Base-by-base conservation (phyloP, 2,888 invertebrate species). In the Acronicta leporina region DNA sequence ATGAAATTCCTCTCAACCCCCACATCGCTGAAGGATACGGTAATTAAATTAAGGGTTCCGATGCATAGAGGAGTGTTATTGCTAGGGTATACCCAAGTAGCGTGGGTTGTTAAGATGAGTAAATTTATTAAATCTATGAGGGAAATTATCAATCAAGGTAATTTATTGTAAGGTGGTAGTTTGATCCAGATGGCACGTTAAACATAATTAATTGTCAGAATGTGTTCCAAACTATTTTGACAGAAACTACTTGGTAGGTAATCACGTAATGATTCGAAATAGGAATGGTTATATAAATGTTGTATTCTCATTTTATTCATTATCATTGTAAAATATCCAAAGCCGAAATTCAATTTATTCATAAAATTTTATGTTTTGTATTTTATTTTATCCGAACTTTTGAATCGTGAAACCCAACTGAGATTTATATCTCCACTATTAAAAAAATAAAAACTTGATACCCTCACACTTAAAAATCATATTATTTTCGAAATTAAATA, bases 1-100 rank as follows among this genome's bases (percentile, higher is more conserved):
- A 79, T 79, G 72, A 79, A 77, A 79, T 79, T 79, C 79, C 76
- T 49, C 38, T 27, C 45, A 61, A 60, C 54, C 60, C 57, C 60
- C 61, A 66, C 69, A 55, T 59, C 61, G 60, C 44, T 54, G 48
- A 71, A 62, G 63, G 64, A 59, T 55, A 66, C 64, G 60, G 60
- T 66, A 74, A 73, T 73, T 70, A 75, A 59, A 53, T 73, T 58
- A 73, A 68, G 58, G 68, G 70, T 54, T 50, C 42, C 48, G 41
- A 63, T 58, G 68, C 57, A 73, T 73, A 70, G 47, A 44, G 53
- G 20, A 47, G 27, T 30, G 25, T 27, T 30, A 30, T 40, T 13
- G 38, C n/a, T 38, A 35, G 35, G 6, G 41, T 41, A 41, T 41
- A 27, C 14, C 25, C 27, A 41, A 41, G 41, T 25, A 14, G 10